phyloP scores from a whole-genome alignment of 1,140 invertebrate species.

The Homalodisca vitripennis region DNA sequence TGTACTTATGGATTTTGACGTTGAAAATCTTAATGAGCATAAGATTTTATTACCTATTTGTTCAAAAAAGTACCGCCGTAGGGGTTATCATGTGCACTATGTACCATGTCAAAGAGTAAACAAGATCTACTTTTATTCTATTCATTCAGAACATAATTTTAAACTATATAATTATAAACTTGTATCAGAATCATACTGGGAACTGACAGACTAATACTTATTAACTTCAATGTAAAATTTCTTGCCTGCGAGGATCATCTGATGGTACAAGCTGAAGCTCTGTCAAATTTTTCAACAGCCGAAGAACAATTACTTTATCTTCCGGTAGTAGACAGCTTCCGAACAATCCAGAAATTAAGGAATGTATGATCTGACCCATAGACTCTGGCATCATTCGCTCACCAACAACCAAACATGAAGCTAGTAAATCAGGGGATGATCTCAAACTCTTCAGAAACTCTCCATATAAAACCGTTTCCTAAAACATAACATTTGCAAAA shows the following conservation, averaged over 20 bases:
- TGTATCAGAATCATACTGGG: conserved; percentile 22
- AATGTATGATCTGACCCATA: conserved; percentile 66
- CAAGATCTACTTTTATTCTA: too few species aligned
- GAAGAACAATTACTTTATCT: conserved; percentile 77
- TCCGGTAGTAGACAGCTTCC: conserved; percentile 75
- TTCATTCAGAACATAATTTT: too few species aligned
- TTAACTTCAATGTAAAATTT: background rate
- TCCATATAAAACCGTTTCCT: conserved; percentile 70
- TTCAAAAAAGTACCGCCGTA: too few species aligned
- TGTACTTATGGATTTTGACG: too few species aligned
- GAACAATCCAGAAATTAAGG: conserved; percentile 80
- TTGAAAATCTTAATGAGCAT: too few species aligned
- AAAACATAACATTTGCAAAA: too few species aligned
- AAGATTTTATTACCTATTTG: too few species aligned
- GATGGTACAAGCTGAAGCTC: conserved; percentile 77
- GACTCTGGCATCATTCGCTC: conserved; percentile 63
- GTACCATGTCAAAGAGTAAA: too few species aligned
- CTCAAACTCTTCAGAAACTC: conserved; percentile 77
- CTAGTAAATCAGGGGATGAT: conserved; percentile 76
- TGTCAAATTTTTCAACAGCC: conserved; percentile 77
- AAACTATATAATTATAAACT: conserved; percentile 23
- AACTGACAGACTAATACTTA: too few species aligned
- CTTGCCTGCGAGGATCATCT: conserved; percentile 75
- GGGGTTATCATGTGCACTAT: too few species aligned
- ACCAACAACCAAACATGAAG: conserved; percentile 74